Conservation (phyloP, 2,888 invertebrate genomes). For the Drymonia ruficornis region DNA sequence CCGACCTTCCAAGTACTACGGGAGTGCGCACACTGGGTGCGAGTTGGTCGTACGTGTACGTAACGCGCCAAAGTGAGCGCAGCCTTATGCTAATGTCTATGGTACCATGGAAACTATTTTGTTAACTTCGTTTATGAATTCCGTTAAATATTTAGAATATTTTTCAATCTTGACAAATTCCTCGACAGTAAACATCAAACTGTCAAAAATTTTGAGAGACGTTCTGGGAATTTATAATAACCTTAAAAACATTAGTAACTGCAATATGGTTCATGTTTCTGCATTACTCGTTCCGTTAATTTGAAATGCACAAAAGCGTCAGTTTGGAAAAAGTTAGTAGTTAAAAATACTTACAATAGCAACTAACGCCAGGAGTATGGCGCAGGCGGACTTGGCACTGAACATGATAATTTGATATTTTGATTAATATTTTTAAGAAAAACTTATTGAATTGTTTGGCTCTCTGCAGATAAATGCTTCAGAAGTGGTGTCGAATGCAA, state of each 20-base stretch:
- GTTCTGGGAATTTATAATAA: slow-evolving; percentile 60
- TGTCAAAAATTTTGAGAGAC: slow-evolving; percentile 66
- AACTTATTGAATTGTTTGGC: slow-evolving; percentile 12
- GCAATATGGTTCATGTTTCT: slow-evolving; percentile 68
- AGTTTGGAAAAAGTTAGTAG: slow-evolving; percentile 70
- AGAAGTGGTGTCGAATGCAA: slow-evolving; percentile 60
- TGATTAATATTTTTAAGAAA: slow-evolving; percentile 11
- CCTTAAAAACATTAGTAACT: slow-evolving; percentile 59
- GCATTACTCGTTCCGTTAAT: slow-evolving; percentile 63
- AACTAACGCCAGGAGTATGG: slow-evolving; percentile 16
- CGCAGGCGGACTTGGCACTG: slow-evolving; percentile 13
- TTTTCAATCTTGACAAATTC: slow-evolving; percentile 57
- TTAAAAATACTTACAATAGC: slow-evolving; percentile 20
- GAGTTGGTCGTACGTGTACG: no score
- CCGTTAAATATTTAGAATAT: neutral
- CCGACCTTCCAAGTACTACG: no score
- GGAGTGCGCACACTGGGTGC: no score
- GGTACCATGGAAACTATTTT: no score
- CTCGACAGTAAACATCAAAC: slow-evolving; percentile 55
- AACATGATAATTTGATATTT: slow-evolving; percentile 20
- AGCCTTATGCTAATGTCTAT: no score
- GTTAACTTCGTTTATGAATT: no score
- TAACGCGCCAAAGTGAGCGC: no score
- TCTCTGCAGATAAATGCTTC: slow-evolving; percentile 57
- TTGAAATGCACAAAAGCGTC: slow-evolving; percentile 75